phyloP scores from a whole-genome alignment of 2,888 invertebrate genomes.

The Parapristionchus giblindavisi region DNA sequence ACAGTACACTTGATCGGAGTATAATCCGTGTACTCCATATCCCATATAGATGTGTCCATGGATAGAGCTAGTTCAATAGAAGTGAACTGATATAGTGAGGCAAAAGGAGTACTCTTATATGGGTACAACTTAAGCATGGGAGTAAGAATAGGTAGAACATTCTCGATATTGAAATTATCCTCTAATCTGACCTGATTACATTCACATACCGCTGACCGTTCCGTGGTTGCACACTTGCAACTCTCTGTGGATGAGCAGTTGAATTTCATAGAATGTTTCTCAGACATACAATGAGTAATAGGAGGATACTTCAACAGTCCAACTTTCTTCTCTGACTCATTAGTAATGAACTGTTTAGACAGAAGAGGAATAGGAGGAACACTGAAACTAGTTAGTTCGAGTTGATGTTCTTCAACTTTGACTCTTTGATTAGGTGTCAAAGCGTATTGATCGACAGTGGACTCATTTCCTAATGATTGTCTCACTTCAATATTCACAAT shows the following conservation, averaged over 20 bases:
- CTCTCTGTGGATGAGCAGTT: not conserved
- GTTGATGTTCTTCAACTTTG: not conserved
- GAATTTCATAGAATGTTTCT: not conserved
- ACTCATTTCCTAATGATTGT: not conserved
- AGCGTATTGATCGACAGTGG: not conserved
- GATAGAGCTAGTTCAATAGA: not conserved
- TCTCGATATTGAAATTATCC: slow-evolving; percentile 3
- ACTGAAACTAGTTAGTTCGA: slow-evolving; percentile 7
- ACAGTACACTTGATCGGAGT: not conserved
- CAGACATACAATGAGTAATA: not conserved
- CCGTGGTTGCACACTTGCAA: not conserved
- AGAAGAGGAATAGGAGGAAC: slow-evolving; percentile 23
- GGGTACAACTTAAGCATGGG: not conserved
- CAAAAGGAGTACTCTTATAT: not conserved
- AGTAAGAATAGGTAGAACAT: not conserved
- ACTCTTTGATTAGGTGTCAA: slow-evolving; percentile 7
- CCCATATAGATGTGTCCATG: not conserved
- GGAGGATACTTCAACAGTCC: not conserved
- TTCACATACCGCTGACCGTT: not conserved
- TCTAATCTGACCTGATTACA: not conserved
- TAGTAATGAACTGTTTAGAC: not conserved
- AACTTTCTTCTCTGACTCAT: not conserved
- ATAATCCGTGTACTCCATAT: not conserved
- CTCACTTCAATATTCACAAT: slow-evolving; percentile 1
- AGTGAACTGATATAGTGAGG: not conserved